phyloP scores from a whole-genome alignment of 2,113 vertebrate species.

The Nothobranchius kuhntae region DNA sequence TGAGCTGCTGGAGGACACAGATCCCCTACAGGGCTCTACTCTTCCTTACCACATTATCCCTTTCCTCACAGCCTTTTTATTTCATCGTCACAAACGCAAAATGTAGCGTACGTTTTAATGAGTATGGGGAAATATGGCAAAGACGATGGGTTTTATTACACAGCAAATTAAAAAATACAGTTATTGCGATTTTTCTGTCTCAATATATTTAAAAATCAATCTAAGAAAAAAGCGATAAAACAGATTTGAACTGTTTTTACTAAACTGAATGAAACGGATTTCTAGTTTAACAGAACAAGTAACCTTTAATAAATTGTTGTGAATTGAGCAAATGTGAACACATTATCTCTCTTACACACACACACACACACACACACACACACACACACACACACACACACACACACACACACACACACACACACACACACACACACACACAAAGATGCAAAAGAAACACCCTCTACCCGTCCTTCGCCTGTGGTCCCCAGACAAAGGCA shows the following conservation, averaged over 20 bases:
- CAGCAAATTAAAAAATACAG: background rate
- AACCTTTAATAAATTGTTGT: no score
- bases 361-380: no score
- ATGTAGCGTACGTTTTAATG: background rate
- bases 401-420: background rate
- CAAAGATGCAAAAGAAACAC: slow-evolving; percentile 45
- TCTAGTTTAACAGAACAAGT: no score
- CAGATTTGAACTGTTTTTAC: no score
- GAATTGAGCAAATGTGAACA: no score
- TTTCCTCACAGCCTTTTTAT: background rate
- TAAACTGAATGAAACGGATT: no score
- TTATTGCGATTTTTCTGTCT: no score
- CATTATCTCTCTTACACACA: no score
- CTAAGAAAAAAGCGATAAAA: no score
- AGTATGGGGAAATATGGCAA: no score
- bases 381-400: no score
- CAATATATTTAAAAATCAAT: background rate
- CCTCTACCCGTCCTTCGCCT: slow-evolving; percentile 33
- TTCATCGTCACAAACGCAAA: background rate
- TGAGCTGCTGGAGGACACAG: slow-evolving; percentile 4
- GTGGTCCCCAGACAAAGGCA: slow-evolving; percentile 69
- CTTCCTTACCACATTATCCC: background rate
- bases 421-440: slow-evolving; percentile 6
- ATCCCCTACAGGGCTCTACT: background rate
- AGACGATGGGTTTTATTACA: no score